Evolutionary conservation across 2,888 invertebrate species (phyloP), one percentile per base, ranked within the genome.

Genomic region (Tetragonisca angustula): DNA sequence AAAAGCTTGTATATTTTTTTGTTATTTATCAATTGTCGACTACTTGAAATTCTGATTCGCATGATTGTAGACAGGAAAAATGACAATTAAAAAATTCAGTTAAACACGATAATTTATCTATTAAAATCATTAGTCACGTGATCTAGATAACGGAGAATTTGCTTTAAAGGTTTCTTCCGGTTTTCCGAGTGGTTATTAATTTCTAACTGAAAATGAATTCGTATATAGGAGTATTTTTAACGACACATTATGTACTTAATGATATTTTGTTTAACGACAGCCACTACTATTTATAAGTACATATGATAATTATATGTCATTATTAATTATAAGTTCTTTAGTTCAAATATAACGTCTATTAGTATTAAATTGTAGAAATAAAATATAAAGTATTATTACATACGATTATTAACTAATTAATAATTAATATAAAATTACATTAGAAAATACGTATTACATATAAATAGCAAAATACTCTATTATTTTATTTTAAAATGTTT

Each of bases 71-170:
- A 74, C 70, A 59, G 56, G 43, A 52, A 32, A 52, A 62, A 54
- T 43, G 24, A 17, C 50, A 32, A 65, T 59, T 69, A 61, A 70
- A 65, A 70, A 56, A 17, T 43, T 61, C n/a, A n/a, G 52, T 73
- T 19, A 9, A 17, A 17, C 4, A 36, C 24, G 49, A 69, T 76
- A 76, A 79, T 75, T 71, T 70, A 72, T 69, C 19, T 36, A 50
- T 65, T 69, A 50, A 78, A 78, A 79, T 69, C 43, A 54, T 52
- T 52, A n/a, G 61, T 86, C 77, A 84, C 71, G 71, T 81, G 78
- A 73, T 21, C 50, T 9, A 64, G n/a, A 70, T 52, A 43, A 32
- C 11, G 32, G 21, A 65, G 17, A 74, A 59, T 49, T 50, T 24
- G 17, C 13, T 61, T 84, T 36, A 59, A 76, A 54, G 43, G 72